Evolutionary conservation across 2,797 vertebrate species (phyloP), one percentile per base, ranked within the genome.

Genomic region (Monodelphis domestica): DNA sequence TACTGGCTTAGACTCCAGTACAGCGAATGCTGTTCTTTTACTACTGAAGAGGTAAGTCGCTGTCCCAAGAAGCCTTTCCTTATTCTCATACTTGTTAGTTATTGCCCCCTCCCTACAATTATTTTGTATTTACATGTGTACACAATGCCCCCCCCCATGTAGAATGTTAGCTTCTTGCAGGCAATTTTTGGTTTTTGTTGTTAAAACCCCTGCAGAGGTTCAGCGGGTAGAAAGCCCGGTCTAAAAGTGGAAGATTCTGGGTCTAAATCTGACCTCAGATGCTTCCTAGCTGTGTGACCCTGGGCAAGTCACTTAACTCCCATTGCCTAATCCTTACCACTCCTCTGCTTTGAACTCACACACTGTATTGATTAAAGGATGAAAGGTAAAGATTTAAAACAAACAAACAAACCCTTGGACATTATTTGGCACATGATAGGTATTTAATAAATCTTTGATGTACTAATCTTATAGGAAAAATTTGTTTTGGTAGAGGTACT

Each of bases 1-100:
- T 45, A 99, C 99, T 0, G 99, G 99, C 5, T 97, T 99, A 24
- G 99, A 99, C 55, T 98, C 99, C 14, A 99, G 99, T 98, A 99
- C 99, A 0, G 99, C 99, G 11, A 99, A 99, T 5, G 99, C 99
- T 45, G 99, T 99, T 45, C 98, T 99, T 14, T 97, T 99, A 95
- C 98, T 99, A 28, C 98, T 99, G 54, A 99, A 99, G 98, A 99
- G 99, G 99, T 99, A 95, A 96, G 11, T 29, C 1, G 0, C 70
- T 26, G 21, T 38, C 78, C n/a, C n/a, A 78, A 45, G 7, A 45
- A 78, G 38, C 2, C 17, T 45, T 78, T 78, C 21, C 38, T 26
- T 78, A 78, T 78, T 78, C 38, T 21, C 9, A 17, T 6, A 26
- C 38, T 78, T 45, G 2, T 26, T 9, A 26, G 2, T 26, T 9